A percentile compares a stretch with the other conserved stretches of the same genome.
Conservation (phyloP, 2,113 vertebrate genomes). For the Lethenteron reissneri region DNA sequence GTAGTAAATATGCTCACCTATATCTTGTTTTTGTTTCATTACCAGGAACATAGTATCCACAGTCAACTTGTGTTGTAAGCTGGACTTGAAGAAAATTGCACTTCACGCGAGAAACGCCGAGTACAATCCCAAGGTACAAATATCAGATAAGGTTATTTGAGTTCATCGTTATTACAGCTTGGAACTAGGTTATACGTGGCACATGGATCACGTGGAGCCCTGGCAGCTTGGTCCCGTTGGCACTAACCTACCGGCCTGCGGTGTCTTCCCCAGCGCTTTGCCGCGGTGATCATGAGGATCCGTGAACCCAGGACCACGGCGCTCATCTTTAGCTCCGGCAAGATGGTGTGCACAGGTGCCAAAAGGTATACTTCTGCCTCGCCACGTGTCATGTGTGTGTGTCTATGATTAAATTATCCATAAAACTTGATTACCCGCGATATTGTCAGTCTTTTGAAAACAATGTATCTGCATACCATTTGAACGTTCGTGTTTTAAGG, state of each 20-base stretch:
- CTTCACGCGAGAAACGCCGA: slow-evolving; percentile 85
- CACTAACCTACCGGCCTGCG: background rate
- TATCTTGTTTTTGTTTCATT: slow-evolving; percentile 10
- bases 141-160: too few species aligned
- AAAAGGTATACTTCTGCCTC: slow-evolving; percentile 37
- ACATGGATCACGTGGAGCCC: too few species aligned
- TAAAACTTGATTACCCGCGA: too few species aligned
- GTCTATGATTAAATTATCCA: too few species aligned
- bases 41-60: slow-evolving; percentile 84
- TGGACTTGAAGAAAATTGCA: slow-evolving; percentile 85
- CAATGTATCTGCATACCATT: too few species aligned
- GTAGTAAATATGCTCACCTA: background rate
- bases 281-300: slow-evolving; percentile 92
- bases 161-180: too few species aligned
- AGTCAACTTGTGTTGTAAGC: slow-evolving; percentile 64
- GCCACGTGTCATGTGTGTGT: too few species aligned
- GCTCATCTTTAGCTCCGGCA: slow-evolving; percentile 88
- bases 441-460: too few species aligned
- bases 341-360: slow-evolving; percentile 93
- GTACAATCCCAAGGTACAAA: slow-evolving; percentile 87
- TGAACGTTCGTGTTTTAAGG: too few species aligned
- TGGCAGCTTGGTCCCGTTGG: too few species aligned
- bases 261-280: slow-evolving; percentile 44
- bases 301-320: slow-evolving; percentile 76
- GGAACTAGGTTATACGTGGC: too few species aligned